Evolutionary conservation across 2,888 invertebrate genomes (phyloP).

Genomic region (Sceliomorpha sp.): DNA sequence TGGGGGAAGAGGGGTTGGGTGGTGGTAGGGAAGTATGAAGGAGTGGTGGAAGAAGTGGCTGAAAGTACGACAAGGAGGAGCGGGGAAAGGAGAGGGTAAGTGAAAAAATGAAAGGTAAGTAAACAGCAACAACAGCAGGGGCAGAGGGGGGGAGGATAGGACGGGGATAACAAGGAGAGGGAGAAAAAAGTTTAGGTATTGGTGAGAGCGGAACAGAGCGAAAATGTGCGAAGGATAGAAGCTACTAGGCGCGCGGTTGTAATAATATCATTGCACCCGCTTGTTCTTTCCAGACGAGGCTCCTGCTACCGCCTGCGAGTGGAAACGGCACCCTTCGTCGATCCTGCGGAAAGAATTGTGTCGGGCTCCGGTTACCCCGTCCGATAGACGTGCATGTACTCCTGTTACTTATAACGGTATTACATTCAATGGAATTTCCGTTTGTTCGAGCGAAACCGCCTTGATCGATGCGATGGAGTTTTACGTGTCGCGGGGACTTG

Average conservation of each 20-base stretch:
- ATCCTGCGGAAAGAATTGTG: conserved; percentile 11
- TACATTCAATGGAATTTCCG: conserved; percentile 32
- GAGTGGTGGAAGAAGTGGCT: background rate
- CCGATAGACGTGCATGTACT: conserved; percentile 18
- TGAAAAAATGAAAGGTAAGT: no score
- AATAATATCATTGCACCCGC: conserved; percentile 30
- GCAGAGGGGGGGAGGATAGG: no score
- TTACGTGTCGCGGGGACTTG: no score
- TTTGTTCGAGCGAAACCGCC: conserved; percentile 28
- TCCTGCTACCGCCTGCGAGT: no score
- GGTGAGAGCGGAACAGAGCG: no score
- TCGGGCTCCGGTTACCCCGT: conserved; percentile 3
- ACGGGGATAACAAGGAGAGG: no score
- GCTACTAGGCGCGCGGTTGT: conserved; percentile 6
- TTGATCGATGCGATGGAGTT: no score
- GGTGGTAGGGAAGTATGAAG: background rate
- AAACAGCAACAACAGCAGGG: no score
- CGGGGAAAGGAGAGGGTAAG: no score
- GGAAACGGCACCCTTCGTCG: conserved; percentile 9
- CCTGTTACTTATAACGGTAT: conserved; percentile 27
- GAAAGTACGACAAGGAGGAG: background rate
- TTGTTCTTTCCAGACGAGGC: conserved; percentile 7
- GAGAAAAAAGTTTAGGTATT: no score
- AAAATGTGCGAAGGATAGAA: conserved; percentile 11
- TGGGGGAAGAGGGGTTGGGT: background rate